A percentile compares a stretch with the other conserved stretches of the same genome.
These are phyloP conservation scores for Cryptocephalus moraei DNA, from an alignment of 2,888 invertebrate genomes.

Conservation along the genomic window DNA sequence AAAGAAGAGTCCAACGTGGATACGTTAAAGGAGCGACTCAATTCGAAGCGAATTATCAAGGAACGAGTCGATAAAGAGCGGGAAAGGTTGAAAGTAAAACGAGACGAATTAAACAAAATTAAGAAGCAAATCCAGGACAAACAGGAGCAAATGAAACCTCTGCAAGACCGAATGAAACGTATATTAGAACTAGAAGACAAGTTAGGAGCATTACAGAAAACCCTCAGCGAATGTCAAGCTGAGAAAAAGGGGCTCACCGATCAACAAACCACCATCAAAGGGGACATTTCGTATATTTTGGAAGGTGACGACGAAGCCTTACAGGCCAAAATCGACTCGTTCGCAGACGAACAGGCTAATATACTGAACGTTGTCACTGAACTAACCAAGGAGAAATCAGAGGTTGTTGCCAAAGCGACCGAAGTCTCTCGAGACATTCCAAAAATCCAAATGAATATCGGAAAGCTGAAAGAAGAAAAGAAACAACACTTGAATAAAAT, in stretches of 20 bases:
- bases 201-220: constrained; percentile 27
- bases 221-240: constrained; percentile 42
- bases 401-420: constrained; percentile 29
- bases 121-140: constrained; percentile 40
- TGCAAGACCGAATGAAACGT: constrained; percentile 34
- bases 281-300: constrained; percentile 52
- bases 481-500: constrained; percentile 34
- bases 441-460: constrained; percentile 36
- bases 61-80: constrained; percentile 51
- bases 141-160: constrained; percentile 37
- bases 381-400: constrained; percentile 30
- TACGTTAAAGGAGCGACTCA: constrained; percentile 29
- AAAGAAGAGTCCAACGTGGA: constrained; percentile 44
- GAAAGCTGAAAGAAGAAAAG: constrained; percentile 40
- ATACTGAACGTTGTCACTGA: constrained; percentile 29
- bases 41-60: constrained; percentile 44
- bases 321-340: constrained; percentile 44
- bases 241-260: constrained; percentile 46
- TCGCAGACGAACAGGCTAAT: constrained; percentile 38
- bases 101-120: constrained; percentile 48
- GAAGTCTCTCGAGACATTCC: constrained; percentile 33
- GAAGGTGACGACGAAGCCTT: constrained; percentile 56
- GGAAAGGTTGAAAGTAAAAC: constrained; percentile 51
- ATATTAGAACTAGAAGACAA: constrained; percentile 33
- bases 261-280: constrained; percentile 44